phyloP scores from a whole-genome alignment of 2,113 vertebrate genomes.

The Muntiacus reevesi region DNA sequence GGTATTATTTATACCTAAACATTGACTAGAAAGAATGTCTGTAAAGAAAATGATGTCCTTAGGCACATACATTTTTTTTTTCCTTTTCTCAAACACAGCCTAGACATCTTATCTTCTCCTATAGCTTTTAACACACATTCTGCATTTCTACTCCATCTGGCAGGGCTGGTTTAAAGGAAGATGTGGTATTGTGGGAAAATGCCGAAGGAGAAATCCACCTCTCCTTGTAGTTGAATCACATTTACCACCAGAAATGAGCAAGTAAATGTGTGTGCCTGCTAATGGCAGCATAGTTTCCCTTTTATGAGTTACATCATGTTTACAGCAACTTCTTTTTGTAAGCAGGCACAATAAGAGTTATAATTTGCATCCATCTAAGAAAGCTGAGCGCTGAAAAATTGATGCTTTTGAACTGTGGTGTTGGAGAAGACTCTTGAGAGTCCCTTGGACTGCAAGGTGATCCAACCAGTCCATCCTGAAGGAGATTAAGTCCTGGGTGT shows the following conservation, averaged over 20 bases:
- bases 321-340: background rate
- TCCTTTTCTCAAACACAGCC: background rate
- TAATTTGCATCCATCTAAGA: background rate
- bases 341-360: background rate
- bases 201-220: background rate
- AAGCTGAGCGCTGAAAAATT: too few species aligned
- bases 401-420: too few species aligned
- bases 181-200: background rate
- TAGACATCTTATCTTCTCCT: background rate
- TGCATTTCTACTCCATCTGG: background rate
- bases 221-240: background rate
- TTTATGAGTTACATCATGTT: background rate
- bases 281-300: background rate
- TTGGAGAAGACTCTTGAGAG: too few species aligned
- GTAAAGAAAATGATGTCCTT: background rate
- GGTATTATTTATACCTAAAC: background rate
- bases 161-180: background rate
- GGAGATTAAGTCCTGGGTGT: too few species aligned
- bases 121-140: background rate
- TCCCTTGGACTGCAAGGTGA: too few species aligned
- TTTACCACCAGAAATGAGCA: background rate
- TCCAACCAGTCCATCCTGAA: too few species aligned
- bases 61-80: background rate
- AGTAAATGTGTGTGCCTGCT: background rate
- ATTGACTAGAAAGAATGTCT: background rate